Conservation (phyloP, 2,888 invertebrate genomes). For the Mimas tiliae region DNA sequence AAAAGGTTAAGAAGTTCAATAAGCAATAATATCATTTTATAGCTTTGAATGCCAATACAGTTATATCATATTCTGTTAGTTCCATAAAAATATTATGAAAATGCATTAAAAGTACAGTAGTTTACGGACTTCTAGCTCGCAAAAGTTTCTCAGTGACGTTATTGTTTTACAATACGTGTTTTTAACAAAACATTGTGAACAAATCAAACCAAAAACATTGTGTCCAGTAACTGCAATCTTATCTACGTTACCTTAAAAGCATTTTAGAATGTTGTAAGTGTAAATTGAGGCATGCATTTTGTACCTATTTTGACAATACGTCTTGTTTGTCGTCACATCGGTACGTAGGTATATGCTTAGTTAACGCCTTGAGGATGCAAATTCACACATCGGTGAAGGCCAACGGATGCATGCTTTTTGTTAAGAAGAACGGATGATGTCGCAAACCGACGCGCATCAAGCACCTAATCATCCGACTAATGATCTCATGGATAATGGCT, state of each 20-base stretch:
- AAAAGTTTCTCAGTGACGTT: no score
- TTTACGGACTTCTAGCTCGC: no score
- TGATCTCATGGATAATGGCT: slow-evolving; percentile 45
- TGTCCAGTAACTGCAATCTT: no score
- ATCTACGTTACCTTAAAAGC: no score
- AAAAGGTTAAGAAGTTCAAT: not conserved
- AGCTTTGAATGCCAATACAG: no score
- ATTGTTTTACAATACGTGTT: no score
- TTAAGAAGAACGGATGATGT: slow-evolving; percentile 62
- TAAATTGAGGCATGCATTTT: not conserved
- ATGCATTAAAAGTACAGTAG: not conserved
- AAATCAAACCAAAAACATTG: no score
- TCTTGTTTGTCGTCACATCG: not conserved
- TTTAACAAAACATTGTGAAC: no score
- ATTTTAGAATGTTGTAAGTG: not conserved
- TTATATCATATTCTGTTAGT: not conserved
- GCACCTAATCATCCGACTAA: slow-evolving; percentile 56
- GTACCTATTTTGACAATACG: not conserved
- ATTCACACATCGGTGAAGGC: slow-evolving; percentile 64
- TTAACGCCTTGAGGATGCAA: slow-evolving; percentile 30
- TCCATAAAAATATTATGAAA: not conserved
- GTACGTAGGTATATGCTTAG: not conserved
- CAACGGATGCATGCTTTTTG: slow-evolving; percentile 67
- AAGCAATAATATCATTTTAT: not conserved
- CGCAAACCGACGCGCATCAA: slow-evolving; percentile 55